phyloP scores from a whole-genome alignment of 1,140 invertebrate species.

The Apis dorsata region DNA sequence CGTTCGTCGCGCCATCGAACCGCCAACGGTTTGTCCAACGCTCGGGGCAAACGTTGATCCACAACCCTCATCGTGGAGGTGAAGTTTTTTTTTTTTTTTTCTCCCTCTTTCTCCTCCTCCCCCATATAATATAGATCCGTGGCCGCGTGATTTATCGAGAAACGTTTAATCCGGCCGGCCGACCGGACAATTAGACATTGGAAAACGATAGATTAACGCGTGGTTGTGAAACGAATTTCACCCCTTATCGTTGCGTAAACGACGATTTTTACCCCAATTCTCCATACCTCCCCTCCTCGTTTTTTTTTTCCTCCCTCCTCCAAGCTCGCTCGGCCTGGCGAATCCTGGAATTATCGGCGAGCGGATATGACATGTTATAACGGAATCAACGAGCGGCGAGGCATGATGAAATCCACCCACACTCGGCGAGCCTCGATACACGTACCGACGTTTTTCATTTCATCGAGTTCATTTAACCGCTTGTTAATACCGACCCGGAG shows the following conservation, averaged over 20 bases:
- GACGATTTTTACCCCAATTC: not conserved
- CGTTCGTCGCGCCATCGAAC: not conserved
- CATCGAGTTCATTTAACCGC: conserved; percentile 11
- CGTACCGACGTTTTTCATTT: conserved; percentile 13
- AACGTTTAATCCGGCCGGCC: conserved; percentile 1
- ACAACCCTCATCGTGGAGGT: too few species aligned
- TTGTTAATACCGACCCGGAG: conserved; percentile 15
- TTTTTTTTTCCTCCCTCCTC: not conserved
- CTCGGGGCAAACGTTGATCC: not conserved
- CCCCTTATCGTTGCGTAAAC: not conserved
- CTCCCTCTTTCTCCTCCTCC: too few species aligned
- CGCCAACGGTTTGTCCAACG: not conserved
- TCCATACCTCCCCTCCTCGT: too few species aligned
- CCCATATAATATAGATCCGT: too few species aligned
- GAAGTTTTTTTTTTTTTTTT: not conserved
- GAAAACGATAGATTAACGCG: not conserved
- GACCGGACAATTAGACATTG: not conserved
- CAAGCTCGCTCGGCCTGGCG: not conserved
- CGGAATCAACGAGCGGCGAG: conserved; percentile 31
- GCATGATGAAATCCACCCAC: conserved; percentile 20
- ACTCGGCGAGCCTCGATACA: not conserved
- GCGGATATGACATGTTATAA: conserved; percentile 27
- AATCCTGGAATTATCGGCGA: conserved; percentile 8
- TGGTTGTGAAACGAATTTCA: not conserved
- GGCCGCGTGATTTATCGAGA: not conserved